Evolutionary conservation across 2,888 invertebrate genomes (phyloP).

Genomic region (Metallyticus violacea): DNA sequence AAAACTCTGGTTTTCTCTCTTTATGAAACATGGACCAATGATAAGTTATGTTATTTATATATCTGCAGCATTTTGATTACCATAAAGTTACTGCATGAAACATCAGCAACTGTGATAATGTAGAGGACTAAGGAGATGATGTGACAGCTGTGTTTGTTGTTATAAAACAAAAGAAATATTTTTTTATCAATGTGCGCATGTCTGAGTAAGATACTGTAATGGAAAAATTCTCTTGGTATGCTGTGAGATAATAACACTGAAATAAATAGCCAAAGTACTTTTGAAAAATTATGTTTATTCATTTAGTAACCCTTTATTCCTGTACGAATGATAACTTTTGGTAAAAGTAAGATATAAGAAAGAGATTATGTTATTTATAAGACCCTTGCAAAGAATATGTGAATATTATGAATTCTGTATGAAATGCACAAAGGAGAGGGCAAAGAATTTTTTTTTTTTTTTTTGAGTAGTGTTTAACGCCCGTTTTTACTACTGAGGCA

Average conservation of each 20-base stretch:
- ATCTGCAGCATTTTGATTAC: too few species aligned
- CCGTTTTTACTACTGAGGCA: too few species aligned
- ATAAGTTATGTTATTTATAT: too few species aligned
- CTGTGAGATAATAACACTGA: background rate
- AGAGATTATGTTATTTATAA: too few species aligned
- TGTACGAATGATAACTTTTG: too few species aligned
- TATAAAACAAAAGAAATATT: background rate
- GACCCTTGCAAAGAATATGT: too few species aligned
- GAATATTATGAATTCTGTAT: too few species aligned
- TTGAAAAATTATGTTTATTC: background rate
- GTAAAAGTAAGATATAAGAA: too few species aligned
- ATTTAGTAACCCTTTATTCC: too few species aligned
- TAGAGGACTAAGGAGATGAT: background rate
- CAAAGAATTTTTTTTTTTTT: too few species aligned
- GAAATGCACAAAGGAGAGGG: too few species aligned
- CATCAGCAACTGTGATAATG: background rate
- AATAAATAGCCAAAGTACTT: background rate
- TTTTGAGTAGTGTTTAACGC: too few species aligned
- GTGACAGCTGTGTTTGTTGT: background rate
- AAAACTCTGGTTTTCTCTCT: background rate
- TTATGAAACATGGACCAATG: background rate
- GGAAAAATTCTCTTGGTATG: background rate
- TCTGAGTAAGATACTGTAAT: background rate
- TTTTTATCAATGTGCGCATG: background rate
- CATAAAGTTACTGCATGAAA: background rate